phyloP scores from a whole-genome alignment of 2,113 vertebrate genomes.

The Promerops cafer region DNA sequence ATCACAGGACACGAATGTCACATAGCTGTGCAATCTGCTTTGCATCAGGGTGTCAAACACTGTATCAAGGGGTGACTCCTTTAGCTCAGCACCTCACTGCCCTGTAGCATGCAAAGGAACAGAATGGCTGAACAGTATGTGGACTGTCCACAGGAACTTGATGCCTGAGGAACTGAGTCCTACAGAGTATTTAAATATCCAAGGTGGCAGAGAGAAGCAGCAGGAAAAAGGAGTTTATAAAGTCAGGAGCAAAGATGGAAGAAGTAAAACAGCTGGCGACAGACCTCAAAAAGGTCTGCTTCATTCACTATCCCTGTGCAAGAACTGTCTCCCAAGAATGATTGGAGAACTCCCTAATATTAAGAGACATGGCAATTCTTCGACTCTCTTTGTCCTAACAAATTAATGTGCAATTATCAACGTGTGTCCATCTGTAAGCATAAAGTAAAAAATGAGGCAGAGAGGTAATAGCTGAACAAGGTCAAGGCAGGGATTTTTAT shows the following conservation, averaged over 20 bases:
- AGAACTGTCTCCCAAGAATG: neutral
- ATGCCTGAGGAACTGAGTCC: neutral
- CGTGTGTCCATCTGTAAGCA: neutral
- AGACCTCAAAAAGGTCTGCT: neutral
- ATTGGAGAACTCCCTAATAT: neutral
- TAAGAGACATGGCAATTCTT: neutral
- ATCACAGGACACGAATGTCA: neutral
- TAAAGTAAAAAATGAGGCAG: neutral
- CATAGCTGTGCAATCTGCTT: neutral
- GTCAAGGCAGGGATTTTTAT: neutral
- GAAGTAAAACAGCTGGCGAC: neutral
- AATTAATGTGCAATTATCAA: neutral
- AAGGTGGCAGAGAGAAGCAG: neutral
- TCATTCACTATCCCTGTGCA: neutral
- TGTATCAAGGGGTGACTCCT: neutral
- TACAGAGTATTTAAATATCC: neutral
- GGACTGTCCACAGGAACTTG: neutral
- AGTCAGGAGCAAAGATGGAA: neutral
- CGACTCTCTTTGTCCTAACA: fast-evolving
- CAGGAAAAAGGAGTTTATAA: neutral
- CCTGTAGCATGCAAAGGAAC: neutral
- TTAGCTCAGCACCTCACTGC: neutral
- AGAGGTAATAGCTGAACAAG: neutral
- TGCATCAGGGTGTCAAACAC: neutral
- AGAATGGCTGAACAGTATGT: fast-evolving